Conservation (phyloP, 30 jellyfish, hydroid and myxozoan genomes). For the Aurelia sp. region DNA sequence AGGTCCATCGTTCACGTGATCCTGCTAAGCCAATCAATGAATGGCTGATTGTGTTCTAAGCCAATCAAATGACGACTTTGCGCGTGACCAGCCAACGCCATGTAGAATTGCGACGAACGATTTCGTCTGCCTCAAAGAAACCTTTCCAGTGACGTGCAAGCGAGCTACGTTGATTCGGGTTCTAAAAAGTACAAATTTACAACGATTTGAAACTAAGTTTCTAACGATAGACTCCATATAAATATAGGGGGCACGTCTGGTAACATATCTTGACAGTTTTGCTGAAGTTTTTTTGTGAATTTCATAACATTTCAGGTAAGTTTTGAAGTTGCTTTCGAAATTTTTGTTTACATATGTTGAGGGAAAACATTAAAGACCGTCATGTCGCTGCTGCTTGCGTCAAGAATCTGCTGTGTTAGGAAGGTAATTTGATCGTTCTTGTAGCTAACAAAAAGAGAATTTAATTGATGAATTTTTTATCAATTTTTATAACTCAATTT, state of each 20-base stretch:
- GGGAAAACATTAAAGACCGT: no score
- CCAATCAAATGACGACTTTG: constrained; percentile 2
- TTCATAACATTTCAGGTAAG: neutral
- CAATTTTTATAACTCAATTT: no score
- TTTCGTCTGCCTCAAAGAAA: constrained; percentile 1
- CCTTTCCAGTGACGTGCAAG: neutral
- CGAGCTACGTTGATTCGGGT: neutral
- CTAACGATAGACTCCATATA: neutral
- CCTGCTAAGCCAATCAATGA: neutral
- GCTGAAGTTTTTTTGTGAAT: neutral
- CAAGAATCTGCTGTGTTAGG: no score
- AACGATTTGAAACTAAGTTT: neutral
- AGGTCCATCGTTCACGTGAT: constrained; percentile 53
- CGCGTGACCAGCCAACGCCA: constrained; percentile 27
- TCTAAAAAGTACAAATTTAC: neutral
- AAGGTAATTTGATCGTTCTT: no score
- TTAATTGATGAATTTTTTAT: no score
- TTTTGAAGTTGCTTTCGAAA: no score
- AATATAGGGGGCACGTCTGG: neutral
- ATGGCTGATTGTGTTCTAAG: neutral
- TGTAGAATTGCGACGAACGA: constrained; percentile 1
- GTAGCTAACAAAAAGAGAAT: no score
- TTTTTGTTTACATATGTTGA: no score
- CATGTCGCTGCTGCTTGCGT: no score
- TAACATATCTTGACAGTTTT: neutral